These are phyloP conservation scores for Pyrocephalus nanus DNA, from an alignment of 2,797 vertebrate genomes.

Conservation along the genomic window DNA sequence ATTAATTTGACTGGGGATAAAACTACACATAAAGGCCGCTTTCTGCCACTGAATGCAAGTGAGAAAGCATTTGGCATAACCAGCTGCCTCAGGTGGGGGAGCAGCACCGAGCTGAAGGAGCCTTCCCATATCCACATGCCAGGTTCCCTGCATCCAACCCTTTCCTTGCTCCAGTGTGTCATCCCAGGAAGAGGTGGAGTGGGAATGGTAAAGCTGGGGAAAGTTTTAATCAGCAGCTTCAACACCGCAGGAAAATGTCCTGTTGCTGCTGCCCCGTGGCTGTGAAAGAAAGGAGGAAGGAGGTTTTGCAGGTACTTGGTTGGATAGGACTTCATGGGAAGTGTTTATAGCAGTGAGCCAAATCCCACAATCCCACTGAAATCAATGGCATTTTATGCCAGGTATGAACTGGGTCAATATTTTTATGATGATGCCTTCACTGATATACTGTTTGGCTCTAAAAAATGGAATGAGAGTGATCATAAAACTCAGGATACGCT, in stretches of 20 bases:
- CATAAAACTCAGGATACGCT: conserved; percentile 15
- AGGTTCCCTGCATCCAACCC: background rate
- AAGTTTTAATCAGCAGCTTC: background rate
- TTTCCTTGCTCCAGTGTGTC: background rate
- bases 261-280: background rate
- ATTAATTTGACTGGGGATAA: background rate
- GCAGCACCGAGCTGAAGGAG: background rate
- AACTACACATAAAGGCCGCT: background rate
- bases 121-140: fast-evolving
- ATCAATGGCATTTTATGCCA: conserved; percentile 6
- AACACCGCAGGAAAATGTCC: background rate
- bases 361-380: background rate
- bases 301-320: background rate
- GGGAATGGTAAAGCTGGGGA: background rate
- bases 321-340: background rate
- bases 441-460: background rate
- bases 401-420: background rate
- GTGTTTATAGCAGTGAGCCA: background rate
- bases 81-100: background rate
- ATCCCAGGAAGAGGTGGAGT: background rate
- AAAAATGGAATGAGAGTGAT: background rate
- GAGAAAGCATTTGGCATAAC: background rate
- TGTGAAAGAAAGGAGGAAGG: background rate
- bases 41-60: background rate
- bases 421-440: conserved; percentile 12